Percentiles rank a stretch among this genome's conserved stretches.
phyloP scores from a whole-genome alignment of 1,140 invertebrate species.

The Scaptomyza montana region DNA sequence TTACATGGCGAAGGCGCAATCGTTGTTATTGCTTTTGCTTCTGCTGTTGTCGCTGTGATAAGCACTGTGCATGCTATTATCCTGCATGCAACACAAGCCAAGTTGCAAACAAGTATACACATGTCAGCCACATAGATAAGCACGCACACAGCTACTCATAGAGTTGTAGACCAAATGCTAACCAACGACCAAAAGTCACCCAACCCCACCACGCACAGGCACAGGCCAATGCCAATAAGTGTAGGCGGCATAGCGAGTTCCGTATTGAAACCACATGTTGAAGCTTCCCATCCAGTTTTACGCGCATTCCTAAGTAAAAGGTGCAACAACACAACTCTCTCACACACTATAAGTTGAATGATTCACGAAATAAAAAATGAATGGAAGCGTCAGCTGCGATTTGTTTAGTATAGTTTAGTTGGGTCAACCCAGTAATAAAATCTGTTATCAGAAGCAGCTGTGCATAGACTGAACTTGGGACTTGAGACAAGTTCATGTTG shows the following conservation, averaged over 20 bases:
- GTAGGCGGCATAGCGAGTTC: slow-evolving; percentile 42
- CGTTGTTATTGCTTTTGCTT: slow-evolving; percentile 37
- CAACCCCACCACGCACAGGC: slow-evolving; percentile 42
- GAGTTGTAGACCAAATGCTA: slow-evolving; percentile 24
- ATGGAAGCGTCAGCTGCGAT: slow-evolving; percentile 24
- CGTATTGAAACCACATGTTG: slow-evolving; percentile 73
- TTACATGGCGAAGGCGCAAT: slow-evolving; percentile 64
- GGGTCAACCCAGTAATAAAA: slow-evolving; percentile 22
- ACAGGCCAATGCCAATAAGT: slow-evolving; percentile 40
- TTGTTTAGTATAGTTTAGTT: slow-evolving; percentile 20
- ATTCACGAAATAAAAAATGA: slow-evolving; percentile 57
- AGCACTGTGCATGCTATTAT: slow-evolving; percentile 45
- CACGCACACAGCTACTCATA: slow-evolving; percentile 9
- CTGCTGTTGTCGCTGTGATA: slow-evolving; percentile 30
- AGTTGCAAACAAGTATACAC: slow-evolving; percentile 23
- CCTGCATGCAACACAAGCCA: slow-evolving; percentile 50
- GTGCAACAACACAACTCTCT: slow-evolving; percentile 34
- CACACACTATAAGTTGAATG: slow-evolving; percentile 42
- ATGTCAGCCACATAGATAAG: slow-evolving; percentile 31
- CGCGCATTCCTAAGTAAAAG: slow-evolving; percentile 72
- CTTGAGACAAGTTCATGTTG: slow-evolving; percentile 47
- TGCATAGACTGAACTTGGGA: slow-evolving; percentile 38
- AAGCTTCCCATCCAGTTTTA: slow-evolving; percentile 51
- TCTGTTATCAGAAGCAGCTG: slow-evolving; percentile 29
- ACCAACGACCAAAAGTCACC: background rate